Percentiles rank a stretch among this genome's conserved stretches.
Evolutionary conservation across 1,140 invertebrate species (phyloP).

Genomic region (Drosophila watanabei): DNA sequence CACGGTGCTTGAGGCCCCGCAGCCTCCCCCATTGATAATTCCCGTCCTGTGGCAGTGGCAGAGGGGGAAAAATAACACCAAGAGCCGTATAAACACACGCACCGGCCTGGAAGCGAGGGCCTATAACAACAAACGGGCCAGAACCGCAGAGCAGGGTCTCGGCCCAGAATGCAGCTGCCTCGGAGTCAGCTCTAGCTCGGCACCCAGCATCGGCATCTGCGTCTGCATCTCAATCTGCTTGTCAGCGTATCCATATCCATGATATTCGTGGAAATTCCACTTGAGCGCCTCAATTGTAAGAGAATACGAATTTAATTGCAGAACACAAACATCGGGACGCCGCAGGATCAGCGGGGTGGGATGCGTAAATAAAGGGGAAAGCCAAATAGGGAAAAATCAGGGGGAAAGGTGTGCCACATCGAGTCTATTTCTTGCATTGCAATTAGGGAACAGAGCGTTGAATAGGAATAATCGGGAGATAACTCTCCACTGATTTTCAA

Average conservation of each 20-base stretch:
- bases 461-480: neutral
- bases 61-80: constrained; percentile 27
- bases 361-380: constrained; percentile 33
- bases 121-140: constrained; percentile 67
- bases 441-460: constrained; percentile 1
- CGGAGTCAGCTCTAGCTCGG: constrained; percentile 11
- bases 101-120: constrained; percentile 49
- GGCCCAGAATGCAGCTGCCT: constrained; percentile 45
- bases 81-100: constrained; percentile 55
- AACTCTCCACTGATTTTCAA: no score
- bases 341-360: constrained; percentile 13
- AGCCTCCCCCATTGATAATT: constrained; percentile 65
- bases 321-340: constrained; percentile 66
- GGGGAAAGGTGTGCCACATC: constrained; percentile 27
- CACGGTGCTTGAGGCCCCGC: constrained; percentile 68
- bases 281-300: constrained; percentile 79
- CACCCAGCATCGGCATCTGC: constrained; percentile 30
- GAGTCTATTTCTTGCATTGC: neutral
- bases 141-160: constrained; percentile 27
- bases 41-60: constrained; percentile 4
- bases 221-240: constrained; percentile 82
- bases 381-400: constrained; percentile 14
- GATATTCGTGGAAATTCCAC: constrained; percentile 80
- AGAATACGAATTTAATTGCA: constrained; percentile 83
- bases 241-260: constrained; percentile 81